Conservation (phyloP, 2,888 invertebrate species). For the Acleris cristana region DNA sequence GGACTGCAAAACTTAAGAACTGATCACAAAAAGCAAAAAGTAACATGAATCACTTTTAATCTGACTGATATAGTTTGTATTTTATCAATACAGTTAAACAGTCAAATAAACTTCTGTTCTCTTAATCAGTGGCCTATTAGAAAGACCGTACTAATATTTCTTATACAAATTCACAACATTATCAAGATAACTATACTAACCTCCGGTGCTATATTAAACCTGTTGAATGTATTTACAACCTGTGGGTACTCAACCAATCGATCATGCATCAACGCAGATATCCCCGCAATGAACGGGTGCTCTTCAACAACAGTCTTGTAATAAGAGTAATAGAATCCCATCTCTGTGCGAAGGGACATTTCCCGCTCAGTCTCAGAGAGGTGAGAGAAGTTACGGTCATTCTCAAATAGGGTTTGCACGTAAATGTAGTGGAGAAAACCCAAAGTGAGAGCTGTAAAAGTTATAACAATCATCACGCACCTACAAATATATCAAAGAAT, state of each 20-base stretch:
- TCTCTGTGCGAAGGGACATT: conserved; percentile 93
- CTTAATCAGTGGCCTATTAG: no score
- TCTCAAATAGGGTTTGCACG: conserved; percentile 90
- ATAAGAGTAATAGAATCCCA: conserved; percentile 95
- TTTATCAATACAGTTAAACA: no score
- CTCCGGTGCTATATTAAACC: conserved; percentile 94
- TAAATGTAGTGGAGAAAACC: conserved; percentile 86
- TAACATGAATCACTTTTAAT: no score
- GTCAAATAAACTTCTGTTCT: no score
- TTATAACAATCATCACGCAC: background rate
- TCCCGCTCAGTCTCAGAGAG: conserved; percentile 93
- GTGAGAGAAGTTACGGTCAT: conserved; percentile 92
- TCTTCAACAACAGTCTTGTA: conserved; percentile 92
- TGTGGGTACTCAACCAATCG: conserved; percentile 92
- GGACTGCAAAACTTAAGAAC: no score
- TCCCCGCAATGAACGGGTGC: conserved; percentile 84
- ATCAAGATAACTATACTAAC: conserved; percentile 65
- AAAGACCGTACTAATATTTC: no score
- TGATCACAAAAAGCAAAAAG: no score
- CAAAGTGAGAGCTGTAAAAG: conserved; percentile 81
- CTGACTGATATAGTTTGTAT: no score
- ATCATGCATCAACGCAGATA: conserved; percentile 87
- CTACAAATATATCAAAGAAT: no score
- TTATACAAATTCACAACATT: no score
- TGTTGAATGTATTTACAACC: conserved; percentile 90